Evolutionary conservation across 2,113 vertebrate genomes (phyloP).

Genomic region (Myotis yumanensis): DNA sequence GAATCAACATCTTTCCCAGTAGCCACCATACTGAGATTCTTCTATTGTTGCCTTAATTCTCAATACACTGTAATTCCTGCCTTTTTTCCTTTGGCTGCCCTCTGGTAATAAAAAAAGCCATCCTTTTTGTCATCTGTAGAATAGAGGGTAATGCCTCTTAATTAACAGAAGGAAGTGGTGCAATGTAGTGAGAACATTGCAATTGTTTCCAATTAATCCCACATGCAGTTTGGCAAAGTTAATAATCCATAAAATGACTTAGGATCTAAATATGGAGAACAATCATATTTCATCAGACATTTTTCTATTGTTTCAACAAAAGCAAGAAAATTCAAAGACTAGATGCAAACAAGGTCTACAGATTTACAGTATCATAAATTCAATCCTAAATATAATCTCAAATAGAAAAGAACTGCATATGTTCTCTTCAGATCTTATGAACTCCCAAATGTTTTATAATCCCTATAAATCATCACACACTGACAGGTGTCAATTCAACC

Average conservation of each 20-base stretch:
- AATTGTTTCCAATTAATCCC: conserved; percentile 65
- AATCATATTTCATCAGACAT: not conserved
- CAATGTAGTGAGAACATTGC: conserved; percentile 24
- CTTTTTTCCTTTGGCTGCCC: not conserved
- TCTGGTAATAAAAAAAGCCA: conserved; percentile 8
- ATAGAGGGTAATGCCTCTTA: conserved; percentile 52
- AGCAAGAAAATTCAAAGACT: conserved; percentile 2
- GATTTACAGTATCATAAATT: not conserved
- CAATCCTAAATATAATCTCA: not conserved
- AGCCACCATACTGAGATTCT: not conserved
- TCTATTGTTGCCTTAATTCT: not conserved
- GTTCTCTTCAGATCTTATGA: not conserved
- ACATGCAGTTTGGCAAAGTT: conserved; percentile 46
- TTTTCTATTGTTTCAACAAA: conserved; percentile 13
- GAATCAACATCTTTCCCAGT: not conserved
- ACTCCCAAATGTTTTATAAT: not conserved
- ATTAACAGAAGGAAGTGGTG: conserved; percentile 51
- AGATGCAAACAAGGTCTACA: not conserved
- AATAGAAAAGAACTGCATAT: not conserved
- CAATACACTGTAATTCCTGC: not conserved
- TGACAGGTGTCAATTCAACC: not conserved
- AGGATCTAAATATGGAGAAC: conserved; percentile 48
- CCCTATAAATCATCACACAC: not conserved
- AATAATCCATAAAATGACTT: conserved; percentile 50
- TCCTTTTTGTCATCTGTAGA: conserved; percentile 56